Base-by-base conservation (phyloP, 2,797 vertebrate species). In the Alcedo quadribrachys region DNA sequence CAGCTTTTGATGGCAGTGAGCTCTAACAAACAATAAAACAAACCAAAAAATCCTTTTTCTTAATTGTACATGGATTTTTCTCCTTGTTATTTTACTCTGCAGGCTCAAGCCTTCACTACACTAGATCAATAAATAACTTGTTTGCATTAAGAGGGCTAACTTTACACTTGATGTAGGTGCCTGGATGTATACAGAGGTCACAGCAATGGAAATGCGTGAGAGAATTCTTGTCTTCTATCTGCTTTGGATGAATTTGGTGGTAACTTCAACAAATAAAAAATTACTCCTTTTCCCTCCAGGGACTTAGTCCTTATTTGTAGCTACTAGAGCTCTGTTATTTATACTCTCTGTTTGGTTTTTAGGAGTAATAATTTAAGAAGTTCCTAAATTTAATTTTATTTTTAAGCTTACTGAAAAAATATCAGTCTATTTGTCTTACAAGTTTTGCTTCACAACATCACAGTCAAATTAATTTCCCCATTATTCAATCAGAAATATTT, bases 221-320 rank as follows among this genome's bases (percentile, higher is more conserved):
- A 94, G 95, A 97, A 97, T 92, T 95, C 80, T 53, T 53, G 97
- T 96, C 55, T 94, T 96, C 87, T 86, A 87, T 89, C 28, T 93
- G 82, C 77, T 94, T 81, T 76, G 67, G 60, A 67, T 81, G 57
- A 94, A 93, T 93, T 88, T 85, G 92, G 94, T 92, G 93, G 93
- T 96, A 98, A 96, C 97, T 97, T 98, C 97, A 98, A 95, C 97
- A 97, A 91, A 97, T 97, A 97, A 97, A 98, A 98, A 98, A 97
- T 91, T 92, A 95, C 85, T 96, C 69, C 35, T 94, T 96, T 79
- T 97, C 94, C 97, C 96, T 95, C 54, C 33, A 94, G 94, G 33
- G 96, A 97, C 89, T 96, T 79, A 68, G 93, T 96, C 98, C 95
- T 98, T 92, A 81, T 54, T 73, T 88, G 67, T 74, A 88, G 42